Evolutionary conservation across 1,140 invertebrate species (phyloP), one percentile per base, ranked within the genome.

Genomic region (Agrypnia vestita): DNA sequence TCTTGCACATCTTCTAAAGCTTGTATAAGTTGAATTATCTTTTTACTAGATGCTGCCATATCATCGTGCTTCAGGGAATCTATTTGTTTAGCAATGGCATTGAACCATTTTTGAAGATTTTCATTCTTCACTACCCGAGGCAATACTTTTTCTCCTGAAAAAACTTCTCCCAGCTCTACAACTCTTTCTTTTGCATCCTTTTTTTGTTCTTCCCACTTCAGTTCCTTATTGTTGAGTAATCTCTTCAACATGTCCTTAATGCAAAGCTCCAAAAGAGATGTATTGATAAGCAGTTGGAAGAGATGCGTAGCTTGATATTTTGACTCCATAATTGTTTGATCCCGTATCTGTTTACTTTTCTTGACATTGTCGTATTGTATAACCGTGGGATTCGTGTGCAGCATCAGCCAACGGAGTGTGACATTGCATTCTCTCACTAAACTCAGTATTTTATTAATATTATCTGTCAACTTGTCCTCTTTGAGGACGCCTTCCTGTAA

Each of bases 1-100:
- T 98, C 97, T 90, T 97, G 94, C 17, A 98, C 97, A 90, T 99
- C 96, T 87, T 98, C 96, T 74, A 99, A 89, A 3, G 97, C 97
- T 88, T 98, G 96, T 84, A 99, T 94, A 0, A 99, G 89, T 86
- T 98, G 96, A 19, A 96, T 95, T 69, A 97, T 95, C 87, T 97
- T 97, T 84, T 96, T 92, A 0, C 95, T 93, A 12, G 95, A 93
- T 77, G 93, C 92, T 56, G 92, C 91, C 4, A 93, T 91, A 85
- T 96, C 94, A 61, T 94, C 93, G 84, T 95, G 93, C 84, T 93
- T 92, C 12, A 98, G 87, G 49, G 93, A 93, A 61, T 93, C 90
- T 71, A 99, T 94, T 86, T 98, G 94, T 84, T 94, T 94, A 9
- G 93, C 92, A 85, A 98, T 98, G 85, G 96, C 95, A 69, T 91